Conservation (phyloP, 2,113 vertebrate species). For the Paralichthys olivaceus region DNA sequence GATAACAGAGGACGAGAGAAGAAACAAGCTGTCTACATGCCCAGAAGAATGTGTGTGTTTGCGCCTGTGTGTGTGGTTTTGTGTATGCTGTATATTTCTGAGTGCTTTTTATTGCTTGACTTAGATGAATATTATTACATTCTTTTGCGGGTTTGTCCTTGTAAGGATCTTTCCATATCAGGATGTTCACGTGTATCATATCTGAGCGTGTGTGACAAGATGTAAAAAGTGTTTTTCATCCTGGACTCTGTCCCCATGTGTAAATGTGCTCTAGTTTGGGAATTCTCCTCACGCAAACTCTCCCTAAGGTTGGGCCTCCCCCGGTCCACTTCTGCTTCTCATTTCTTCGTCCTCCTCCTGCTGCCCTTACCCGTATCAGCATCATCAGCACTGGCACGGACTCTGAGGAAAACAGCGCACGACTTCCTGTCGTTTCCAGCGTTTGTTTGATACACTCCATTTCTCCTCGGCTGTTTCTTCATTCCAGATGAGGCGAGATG, state of each 20-base stretch:
- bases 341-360: conserved; percentile 23
- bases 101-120: conserved; percentile 6
- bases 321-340: conserved; percentile 36
- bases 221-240: conserved; percentile 21
- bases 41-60: conserved; percentile 4
- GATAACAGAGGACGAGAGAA: conserved; percentile 27
- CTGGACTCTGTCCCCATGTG: neutral
- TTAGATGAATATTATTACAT: conserved; percentile 36
- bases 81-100: neutral
- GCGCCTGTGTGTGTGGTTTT: conserved; percentile 1
- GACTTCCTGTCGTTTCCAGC: conserved; percentile 57
- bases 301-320: conserved; percentile 48
- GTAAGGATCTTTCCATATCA: conserved; percentile 26
- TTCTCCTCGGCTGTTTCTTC: conserved; percentile 59
- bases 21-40: neutral
- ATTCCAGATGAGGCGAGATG: conserved; percentile 60
- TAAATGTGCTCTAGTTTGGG: conserved; percentile 33
- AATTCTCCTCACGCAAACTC: conserved; percentile 66
- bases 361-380: conserved; percentile 35
- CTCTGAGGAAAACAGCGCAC: conserved; percentile 52
- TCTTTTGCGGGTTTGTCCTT: conserved; percentile 50
- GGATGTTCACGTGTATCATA: conserved; percentile 9
- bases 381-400: conserved; percentile 56
- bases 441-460: conserved; percentile 71
- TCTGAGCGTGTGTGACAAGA: conserved; percentile 16